phyloP scores from a whole-genome alignment of 2,888 invertebrate species.

The Anoplius nigerrimus region DNA sequence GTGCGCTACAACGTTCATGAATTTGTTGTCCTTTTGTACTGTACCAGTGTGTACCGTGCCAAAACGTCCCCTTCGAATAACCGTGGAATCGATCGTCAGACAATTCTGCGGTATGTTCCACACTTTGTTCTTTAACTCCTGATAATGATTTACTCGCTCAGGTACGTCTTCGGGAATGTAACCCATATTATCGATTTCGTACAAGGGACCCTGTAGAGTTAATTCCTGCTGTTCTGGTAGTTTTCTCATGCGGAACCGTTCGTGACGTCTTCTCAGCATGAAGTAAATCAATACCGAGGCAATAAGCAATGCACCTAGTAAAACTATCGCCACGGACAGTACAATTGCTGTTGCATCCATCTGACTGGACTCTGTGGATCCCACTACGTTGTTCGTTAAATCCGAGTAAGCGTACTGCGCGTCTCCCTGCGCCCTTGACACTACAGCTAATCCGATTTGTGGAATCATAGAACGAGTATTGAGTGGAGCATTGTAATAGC shows the following conservation, averaged over 20 bases:
- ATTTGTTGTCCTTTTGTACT: slow-evolving; percentile 79
- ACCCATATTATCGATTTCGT: slow-evolving; percentile 88
- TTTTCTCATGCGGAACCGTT: slow-evolving; percentile 76
- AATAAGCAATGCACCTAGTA: slow-evolving; percentile 81
- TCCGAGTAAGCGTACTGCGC: slow-evolving; percentile 66
- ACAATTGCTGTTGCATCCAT: slow-evolving; percentile 64
- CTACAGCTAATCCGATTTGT: slow-evolving; percentile 69
- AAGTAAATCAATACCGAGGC: slow-evolving; percentile 81
- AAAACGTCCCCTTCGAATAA: slow-evolving; percentile 85
- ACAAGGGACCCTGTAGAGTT: slow-evolving; percentile 86
- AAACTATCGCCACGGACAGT: slow-evolving; percentile 82
- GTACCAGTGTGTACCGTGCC: slow-evolving; percentile 86
- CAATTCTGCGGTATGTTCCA: slow-evolving; percentile 85
- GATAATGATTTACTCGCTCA: slow-evolving; percentile 82
- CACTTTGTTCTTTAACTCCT: slow-evolving; percentile 84
- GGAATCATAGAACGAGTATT: slow-evolving; percentile 74
- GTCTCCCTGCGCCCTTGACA: slow-evolving; percentile 76
- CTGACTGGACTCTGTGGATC: background rate
- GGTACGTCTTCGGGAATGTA: slow-evolving; percentile 84
- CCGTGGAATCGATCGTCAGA: slow-evolving; percentile 83
- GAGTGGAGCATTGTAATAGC: slow-evolving; percentile 86
- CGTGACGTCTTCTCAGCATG: slow-evolving; percentile 75
- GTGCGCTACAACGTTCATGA: slow-evolving; percentile 80
- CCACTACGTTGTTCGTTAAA: slow-evolving; percentile 47
- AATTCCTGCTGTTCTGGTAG: slow-evolving; percentile 81